Evolutionary conservation across 2,113 vertebrate species (phyloP).

Genomic region (Hystrix cristata): DNA sequence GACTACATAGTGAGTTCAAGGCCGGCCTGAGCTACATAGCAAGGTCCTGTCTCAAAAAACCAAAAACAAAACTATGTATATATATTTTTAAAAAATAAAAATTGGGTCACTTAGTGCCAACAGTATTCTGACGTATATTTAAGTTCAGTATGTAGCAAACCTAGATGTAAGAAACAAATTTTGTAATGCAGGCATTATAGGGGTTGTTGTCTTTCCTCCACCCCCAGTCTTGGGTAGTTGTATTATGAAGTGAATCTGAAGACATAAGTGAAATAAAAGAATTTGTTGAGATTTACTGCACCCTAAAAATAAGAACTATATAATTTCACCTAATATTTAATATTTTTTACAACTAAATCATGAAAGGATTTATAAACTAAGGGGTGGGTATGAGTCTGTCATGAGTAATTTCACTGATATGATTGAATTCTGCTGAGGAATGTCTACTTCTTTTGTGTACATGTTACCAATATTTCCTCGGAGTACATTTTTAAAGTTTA

Average conservation of each 20-base stretch:
- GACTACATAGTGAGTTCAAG: too few relatives aligned
- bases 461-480: background rate
- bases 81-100: slow-evolving; percentile 12
- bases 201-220: background rate
- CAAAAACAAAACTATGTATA: too few relatives aligned
- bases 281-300: background rate
- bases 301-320: background rate
- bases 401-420: background rate
- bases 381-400: background rate
- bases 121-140: background rate
- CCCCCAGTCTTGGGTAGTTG: background rate
- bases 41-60: too few relatives aligned
- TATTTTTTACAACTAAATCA: slow-evolving; percentile 28
- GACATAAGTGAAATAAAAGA: background rate
- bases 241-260: background rate
- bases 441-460: background rate
- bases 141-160: slow-evolving; percentile 2
- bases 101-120: slow-evolving; percentile 6
- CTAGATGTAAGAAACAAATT: slow-evolving; percentile 16
- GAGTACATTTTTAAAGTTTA: background rate
- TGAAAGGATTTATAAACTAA: background rate
- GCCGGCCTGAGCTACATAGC: too few relatives aligned
- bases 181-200: slow-evolving; percentile 26
- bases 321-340: slow-evolving; percentile 30
- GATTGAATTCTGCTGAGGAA: background rate